phyloP scores from a whole-genome alignment of 2,888 invertebrate genomes.

The Agrochola macilenta region DNA sequence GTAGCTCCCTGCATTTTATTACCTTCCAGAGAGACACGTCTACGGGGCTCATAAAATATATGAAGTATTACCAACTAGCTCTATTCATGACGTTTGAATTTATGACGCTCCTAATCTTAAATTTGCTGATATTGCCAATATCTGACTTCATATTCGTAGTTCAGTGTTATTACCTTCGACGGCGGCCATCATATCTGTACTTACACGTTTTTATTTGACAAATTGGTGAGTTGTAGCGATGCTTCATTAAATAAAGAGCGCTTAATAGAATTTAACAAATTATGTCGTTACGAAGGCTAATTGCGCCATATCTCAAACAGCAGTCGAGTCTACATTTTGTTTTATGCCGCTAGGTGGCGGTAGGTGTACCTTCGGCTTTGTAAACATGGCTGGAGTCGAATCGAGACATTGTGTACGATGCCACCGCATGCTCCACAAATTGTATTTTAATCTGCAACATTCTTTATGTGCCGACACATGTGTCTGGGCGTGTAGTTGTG shows the following conservation, averaged over 20 bases:
- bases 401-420: constrained; percentile 52
- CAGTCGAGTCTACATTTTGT: constrained; percentile 38
- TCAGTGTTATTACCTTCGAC: constrained; percentile 40
- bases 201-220: constrained; percentile 46
- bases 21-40: constrained; percentile 73
- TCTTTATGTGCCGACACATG: constrained; percentile 52
- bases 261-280: constrained; percentile 65
- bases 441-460: constrained; percentile 59
- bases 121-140: constrained; percentile 68
- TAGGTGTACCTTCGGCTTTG: constrained; percentile 37
- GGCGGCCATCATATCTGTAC: constrained; percentile 1
- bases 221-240: constrained; percentile 51
- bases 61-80: constrained; percentile 68
- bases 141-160: constrained; percentile 55
- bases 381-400: constrained; percentile 29
- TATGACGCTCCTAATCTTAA: constrained; percentile 66
- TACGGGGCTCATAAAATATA: constrained; percentile 70
- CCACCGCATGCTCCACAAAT: constrained; percentile 53
- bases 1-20: constrained; percentile 74
- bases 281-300: constrained; percentile 63
- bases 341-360: constrained; percentile 59
- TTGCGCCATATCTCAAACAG: constrained; percentile 61
- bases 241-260: constrained; percentile 54
- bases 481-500: constrained; percentile 28
- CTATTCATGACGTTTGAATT: constrained; percentile 68